Percentiles rank a stretch among this genome's conserved stretches.
Conservation (phyloP, 2,888 invertebrate genomes). For the Cecidostiba fungosa region DNA sequence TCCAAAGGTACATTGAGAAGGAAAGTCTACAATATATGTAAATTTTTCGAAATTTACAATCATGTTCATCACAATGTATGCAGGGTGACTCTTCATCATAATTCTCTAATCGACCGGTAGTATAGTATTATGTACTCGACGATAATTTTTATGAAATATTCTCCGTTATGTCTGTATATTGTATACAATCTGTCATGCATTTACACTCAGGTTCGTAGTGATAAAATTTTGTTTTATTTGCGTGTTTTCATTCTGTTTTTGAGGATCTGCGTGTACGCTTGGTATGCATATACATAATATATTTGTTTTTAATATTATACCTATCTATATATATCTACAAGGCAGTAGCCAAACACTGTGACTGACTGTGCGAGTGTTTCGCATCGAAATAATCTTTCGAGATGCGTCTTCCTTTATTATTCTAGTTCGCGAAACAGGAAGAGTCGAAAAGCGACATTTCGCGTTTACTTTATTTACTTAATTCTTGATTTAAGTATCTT, state of each 20-base stretch:
- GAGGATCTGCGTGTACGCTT: slow-evolving; percentile 52
- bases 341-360: slow-evolving; percentile 74
- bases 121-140: not conserved
- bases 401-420: not conserved
- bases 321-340: slow-evolving; percentile 75
- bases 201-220: not conserved
- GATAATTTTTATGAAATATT: slow-evolving; percentile 30
- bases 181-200: not conserved
- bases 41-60: slow-evolving; percentile 10
- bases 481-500: slow-evolving; percentile 52
- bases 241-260: slow-evolving; percentile 28
- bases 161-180: slow-evolving; percentile 2
- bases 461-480: slow-evolving; percentile 16
- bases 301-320: slow-evolving; percentile 67
- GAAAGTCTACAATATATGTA: not conserved
- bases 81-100: not conserved
- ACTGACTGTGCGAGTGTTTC: slow-evolving; percentile 69
- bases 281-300: slow-evolving; percentile 67
- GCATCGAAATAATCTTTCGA: slow-evolving; percentile 30
- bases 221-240: slow-evolving; percentile 34
- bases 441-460: not conserved
- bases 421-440: not conserved
- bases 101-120: not conserved
- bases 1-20: slow-evolving; percentile 6
- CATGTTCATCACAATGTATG: not conserved